Percentiles rank a stretch among this genome's conserved stretches.
Conservation (phyloP, 2,113 vertebrate genomes). For the Rhagologus leucostigma region DNA sequence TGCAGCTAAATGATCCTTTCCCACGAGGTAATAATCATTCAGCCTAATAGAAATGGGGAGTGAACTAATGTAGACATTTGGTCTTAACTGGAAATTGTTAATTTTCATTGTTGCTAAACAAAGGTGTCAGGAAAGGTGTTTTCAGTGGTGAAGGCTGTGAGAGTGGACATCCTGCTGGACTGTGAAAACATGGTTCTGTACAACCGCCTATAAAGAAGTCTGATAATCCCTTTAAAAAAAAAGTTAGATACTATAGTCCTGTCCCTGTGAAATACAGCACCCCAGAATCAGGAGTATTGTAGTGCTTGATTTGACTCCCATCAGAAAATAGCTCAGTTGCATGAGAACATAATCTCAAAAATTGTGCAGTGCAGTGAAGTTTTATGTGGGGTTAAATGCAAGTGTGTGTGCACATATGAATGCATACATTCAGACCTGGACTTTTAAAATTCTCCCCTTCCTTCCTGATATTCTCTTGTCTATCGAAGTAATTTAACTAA, state of each 20-base stretch:
- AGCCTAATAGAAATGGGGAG: background rate
- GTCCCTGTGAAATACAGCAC: background rate
- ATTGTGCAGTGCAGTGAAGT: slow-evolving; percentile 14
- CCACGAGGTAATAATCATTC: background rate
- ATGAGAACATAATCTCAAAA: slow-evolving; percentile 38
- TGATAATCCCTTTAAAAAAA: background rate
- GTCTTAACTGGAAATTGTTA: background rate
- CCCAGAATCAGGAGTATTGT: background rate
- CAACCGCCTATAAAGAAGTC: background rate
- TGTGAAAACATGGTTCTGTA: background rate
- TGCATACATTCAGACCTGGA: background rate
- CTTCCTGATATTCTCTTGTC: background rate
- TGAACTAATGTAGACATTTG: background rate
- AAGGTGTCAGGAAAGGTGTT: background rate
- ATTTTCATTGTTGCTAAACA: background rate
- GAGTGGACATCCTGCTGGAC: background rate
- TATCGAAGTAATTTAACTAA: background rate
- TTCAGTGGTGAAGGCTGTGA: background rate
- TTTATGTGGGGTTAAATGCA: slow-evolving; percentile 42
- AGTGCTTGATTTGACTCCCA: slow-evolving; percentile 25
- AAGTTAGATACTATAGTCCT: background rate
- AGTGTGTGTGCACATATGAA: background rate
- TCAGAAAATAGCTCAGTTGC: slow-evolving; percentile 26
- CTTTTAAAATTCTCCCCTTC: background rate
- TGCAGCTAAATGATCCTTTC: slow-evolving; percentile 21